Evolutionary conservation across 2,797 vertebrate genomes (phyloP), one percentile per base, ranked within the genome.

Genomic region (Cottoperca gobio): DNA sequence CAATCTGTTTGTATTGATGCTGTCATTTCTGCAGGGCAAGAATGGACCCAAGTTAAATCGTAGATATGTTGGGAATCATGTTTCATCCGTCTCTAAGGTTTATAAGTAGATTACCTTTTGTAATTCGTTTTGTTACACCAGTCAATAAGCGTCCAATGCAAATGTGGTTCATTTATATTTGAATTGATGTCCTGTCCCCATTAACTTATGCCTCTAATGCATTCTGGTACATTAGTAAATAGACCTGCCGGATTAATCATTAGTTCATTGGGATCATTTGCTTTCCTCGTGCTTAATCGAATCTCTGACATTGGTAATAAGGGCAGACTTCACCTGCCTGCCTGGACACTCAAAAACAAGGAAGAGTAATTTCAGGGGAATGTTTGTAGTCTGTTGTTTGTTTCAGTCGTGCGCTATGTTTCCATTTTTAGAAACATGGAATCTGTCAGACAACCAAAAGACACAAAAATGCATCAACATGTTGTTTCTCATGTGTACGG

Each of bases 201-300:
- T 98, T 98, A 98, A 97, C 97, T 97, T 99, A 97, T 97, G 97
- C 97, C 97, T 98, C 96, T 97, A 98, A 97, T 97, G 97, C 95
- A 96, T 97, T 98, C 96, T 96, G 96, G 97, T 98, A 95, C 95
- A 96, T 96, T 96, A 96, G 95, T 96, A 95, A 95, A 96, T 96
- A 96, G 95, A 97, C 96, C 96, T 96, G 96, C 96, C 94, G 97
- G 97, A 97, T 99, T 97, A 97, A 97, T 97, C 96, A 95, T 95
- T 94, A 96, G 92, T 97, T 97, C 96, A 98, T 97, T 97, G 96
- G 95, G 96, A 96, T 97, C 97, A 96, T 98, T 97, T 97, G 95
- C 95, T 94, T 95, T 95, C 92, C 91, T 92, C 71, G 83, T 93
- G 94, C 93, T 94, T 95, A 95, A 95, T 95, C 94, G 94, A 95